Conservation (phyloP, 2,797 vertebrate genomes). For the Staurois parvus region DNA sequence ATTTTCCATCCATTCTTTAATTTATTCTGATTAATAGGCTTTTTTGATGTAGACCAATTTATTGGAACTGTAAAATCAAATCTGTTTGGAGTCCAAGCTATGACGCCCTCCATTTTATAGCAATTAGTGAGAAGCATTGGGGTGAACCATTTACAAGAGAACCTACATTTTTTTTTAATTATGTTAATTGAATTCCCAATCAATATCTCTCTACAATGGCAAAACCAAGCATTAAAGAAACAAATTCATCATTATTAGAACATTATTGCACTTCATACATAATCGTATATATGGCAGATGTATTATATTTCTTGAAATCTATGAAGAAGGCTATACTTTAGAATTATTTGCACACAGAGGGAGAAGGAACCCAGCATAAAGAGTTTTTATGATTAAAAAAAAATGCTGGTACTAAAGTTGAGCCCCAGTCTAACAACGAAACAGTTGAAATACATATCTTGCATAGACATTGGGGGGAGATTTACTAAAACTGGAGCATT, state of each 20-base stretch:
- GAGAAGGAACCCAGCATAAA: too few relatives aligned
- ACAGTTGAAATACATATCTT: too few relatives aligned
- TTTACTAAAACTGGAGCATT: too few relatives aligned
- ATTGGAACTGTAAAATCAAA: slow-evolving; percentile 55
- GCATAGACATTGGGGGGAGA: too few relatives aligned
- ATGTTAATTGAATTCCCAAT: slow-evolving; percentile 48
- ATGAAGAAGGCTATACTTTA: background rate
- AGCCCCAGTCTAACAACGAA: too few relatives aligned
- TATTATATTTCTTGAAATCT: slow-evolving; percentile 4
- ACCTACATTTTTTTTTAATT: slow-evolving; percentile 38
- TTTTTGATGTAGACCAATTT: slow-evolving; percentile 38
- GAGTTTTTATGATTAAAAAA: too few relatives aligned
- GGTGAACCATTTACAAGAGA: slow-evolving; percentile 45
- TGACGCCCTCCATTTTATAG: slow-evolving; percentile 55
- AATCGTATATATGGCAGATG: slow-evolving; percentile 19
- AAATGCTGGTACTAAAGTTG: too few relatives aligned
- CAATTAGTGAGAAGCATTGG: slow-evolving; percentile 33
- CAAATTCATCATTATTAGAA: slow-evolving; percentile 9
- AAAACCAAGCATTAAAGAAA: slow-evolving; percentile 30
- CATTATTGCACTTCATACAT: slow-evolving; percentile 11
- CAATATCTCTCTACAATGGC: slow-evolving; percentile 36
- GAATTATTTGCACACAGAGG: background rate
- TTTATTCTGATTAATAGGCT: slow-evolving; percentile 49
- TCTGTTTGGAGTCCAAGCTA: slow-evolving; percentile 35
- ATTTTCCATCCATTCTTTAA: slow-evolving; percentile 24